Evolutionary conservation across 2,797 vertebrate species (phyloP).

Genomic region (Otus scops): DNA sequence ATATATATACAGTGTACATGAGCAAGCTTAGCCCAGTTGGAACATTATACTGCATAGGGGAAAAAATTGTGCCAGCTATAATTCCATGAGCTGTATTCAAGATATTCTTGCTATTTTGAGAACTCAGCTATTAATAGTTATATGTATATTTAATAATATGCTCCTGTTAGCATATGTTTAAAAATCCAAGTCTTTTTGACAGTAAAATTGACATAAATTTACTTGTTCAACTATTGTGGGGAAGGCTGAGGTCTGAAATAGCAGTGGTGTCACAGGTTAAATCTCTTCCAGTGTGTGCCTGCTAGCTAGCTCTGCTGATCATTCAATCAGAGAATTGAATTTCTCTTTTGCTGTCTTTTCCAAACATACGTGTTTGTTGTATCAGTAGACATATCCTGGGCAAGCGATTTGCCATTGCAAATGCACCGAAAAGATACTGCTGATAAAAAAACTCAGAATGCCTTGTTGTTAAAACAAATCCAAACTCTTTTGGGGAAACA

Average conservation of each 20-base stretch:
- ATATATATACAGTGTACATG: background rate
- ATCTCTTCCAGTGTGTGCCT: background rate
- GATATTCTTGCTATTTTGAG: conserved; percentile 24
- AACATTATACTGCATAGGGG: background rate
- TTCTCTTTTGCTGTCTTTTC: background rate
- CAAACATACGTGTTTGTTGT: background rate
- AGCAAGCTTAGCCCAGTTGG: background rate
- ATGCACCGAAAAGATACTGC: background rate
- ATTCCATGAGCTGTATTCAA: background rate
- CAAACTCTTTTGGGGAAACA: background rate
- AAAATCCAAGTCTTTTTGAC: conserved; percentile 26
- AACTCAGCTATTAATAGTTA: conserved; percentile 44
- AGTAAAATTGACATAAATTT: conserved; percentile 36
- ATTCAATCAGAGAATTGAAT: background rate
- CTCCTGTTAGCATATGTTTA: background rate
- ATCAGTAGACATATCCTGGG: background rate
- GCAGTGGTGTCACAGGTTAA: conserved; percentile 12
- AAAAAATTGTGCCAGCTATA: background rate
- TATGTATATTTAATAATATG: conserved; percentile 43
- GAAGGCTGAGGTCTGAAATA: conserved; percentile 15
- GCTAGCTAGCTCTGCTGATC: background rate
- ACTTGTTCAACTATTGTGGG: background rate
- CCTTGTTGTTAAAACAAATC: background rate
- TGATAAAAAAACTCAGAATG: background rate
- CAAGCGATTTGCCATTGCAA: background rate